Conservation (phyloP, 2,113 vertebrate species). For the Octodon degus region DNA sequence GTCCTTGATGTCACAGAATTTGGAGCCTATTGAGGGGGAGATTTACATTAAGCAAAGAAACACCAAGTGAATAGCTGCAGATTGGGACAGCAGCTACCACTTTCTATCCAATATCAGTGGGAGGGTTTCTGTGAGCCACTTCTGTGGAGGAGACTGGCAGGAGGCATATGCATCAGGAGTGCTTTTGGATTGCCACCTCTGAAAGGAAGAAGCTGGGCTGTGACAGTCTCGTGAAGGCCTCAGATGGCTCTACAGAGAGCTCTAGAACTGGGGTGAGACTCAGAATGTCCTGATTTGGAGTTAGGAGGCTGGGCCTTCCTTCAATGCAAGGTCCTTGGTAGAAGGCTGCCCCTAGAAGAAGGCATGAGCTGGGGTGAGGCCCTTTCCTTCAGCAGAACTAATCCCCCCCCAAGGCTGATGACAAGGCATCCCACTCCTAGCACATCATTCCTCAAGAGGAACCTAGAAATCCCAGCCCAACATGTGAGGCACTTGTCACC, state of each 20-base stretch:
- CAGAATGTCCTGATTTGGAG: not conserved
- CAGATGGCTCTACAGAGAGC: not conserved
- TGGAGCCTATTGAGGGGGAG: not conserved
- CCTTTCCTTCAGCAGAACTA: not conserved
- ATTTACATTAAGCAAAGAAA: not conserved
- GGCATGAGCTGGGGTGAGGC: not conserved
- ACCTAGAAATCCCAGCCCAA: not conserved
- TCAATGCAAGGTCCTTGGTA: not conserved
- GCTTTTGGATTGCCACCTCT: not conserved
- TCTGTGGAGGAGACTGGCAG: not conserved
- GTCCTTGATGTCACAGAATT: not conserved
- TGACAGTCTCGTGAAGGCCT: not conserved
- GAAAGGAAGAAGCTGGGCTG: not conserved
- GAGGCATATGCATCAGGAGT: fast-evolving
- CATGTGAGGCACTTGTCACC: not conserved
- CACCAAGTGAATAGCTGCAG: too few relatives aligned
- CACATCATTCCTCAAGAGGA: not conserved
- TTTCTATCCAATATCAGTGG: not conserved
- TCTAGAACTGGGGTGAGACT: not conserved
- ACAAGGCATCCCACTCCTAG: not conserved
- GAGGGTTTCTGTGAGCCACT: not conserved
- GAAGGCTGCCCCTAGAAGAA: not conserved
- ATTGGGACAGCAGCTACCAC: not conserved
- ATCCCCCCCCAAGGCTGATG: not conserved
- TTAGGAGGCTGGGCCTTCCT: not conserved